Percentiles rank a stretch among this genome's conserved stretches.
Conservation (phyloP, 2,113 vertebrate genomes). For the Elachura formosa region DNA sequence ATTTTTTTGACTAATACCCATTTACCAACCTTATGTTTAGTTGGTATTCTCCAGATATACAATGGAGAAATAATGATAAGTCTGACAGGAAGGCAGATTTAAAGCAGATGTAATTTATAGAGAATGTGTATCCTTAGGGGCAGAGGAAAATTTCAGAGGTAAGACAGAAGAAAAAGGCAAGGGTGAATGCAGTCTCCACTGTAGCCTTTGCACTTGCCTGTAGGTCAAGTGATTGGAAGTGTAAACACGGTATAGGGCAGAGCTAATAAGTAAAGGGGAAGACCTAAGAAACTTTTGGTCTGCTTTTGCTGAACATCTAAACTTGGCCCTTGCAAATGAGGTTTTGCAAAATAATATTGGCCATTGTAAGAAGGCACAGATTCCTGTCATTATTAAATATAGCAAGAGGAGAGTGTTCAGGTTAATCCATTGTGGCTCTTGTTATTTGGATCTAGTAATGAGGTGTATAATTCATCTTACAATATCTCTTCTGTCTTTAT, state of each 20-base stretch:
- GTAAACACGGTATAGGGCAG: background rate
- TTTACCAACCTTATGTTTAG: background rate
- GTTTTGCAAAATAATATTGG: background rate
- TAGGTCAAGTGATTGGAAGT: background rate
- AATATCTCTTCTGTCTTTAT: background rate
- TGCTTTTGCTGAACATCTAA: background rate
- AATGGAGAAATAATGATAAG: background rate
- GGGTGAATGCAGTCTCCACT: background rate
- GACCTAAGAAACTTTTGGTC: background rate
- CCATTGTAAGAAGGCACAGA: background rate
- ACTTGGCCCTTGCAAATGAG: background rate
- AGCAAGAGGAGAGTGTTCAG: background rate
- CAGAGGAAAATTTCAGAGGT: background rate
- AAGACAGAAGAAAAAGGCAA: background rate
- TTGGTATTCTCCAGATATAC: no score
- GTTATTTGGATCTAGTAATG: background rate
- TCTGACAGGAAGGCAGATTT: slow-evolving; percentile 5
- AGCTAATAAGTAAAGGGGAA: background rate
- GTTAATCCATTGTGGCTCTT: background rate
- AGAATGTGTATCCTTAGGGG: background rate
- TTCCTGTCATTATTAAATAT: background rate
- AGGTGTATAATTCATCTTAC: background rate
- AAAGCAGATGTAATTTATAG: background rate
- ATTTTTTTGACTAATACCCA: background rate
- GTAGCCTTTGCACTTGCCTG: background rate